phyloP scores from a whole-genome alignment of 2,888 invertebrate genomes.

The Melipona beecheii region DNA sequence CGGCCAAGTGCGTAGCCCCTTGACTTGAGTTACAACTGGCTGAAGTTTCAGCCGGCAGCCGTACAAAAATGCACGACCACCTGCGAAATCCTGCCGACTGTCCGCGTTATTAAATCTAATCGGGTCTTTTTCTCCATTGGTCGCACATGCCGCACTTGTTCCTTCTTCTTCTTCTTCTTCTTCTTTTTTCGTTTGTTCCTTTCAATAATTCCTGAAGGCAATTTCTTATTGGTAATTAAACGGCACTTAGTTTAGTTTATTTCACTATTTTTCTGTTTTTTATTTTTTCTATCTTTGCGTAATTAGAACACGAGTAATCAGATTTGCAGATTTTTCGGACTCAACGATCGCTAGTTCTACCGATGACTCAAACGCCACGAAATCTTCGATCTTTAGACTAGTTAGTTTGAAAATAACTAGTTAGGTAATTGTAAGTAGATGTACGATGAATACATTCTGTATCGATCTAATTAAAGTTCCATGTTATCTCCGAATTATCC shows the following conservation, averaged over 20 bases:
- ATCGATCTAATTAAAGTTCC: too few species aligned
- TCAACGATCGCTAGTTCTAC: background rate
- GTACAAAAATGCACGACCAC: constrained; percentile 72
- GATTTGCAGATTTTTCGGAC: too few species aligned
- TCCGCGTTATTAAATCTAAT: constrained; percentile 59
- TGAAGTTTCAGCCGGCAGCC: constrained; percentile 74
- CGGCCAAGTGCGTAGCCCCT: constrained; percentile 74
- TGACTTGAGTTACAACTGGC: constrained; percentile 78
- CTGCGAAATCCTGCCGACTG: constrained; percentile 68
- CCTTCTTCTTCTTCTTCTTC: too few species aligned
- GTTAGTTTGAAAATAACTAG: too few species aligned
- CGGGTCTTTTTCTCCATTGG: constrained; percentile 17
- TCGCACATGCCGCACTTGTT: background rate
- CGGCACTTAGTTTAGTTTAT: too few species aligned
- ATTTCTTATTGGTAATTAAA: too few species aligned
- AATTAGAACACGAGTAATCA: too few species aligned
- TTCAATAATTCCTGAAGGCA: background rate
- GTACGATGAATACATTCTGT: too few species aligned
- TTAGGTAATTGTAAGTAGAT: too few species aligned
- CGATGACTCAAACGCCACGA: background rate
- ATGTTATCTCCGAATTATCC: too few species aligned
- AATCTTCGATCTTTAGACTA: background rate
- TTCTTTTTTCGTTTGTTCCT: background rate
- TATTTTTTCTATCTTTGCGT: too few species aligned
- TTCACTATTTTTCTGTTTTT: too few species aligned